Base-by-base conservation (phyloP, 1,140 invertebrate species). In the Papilio aristodemus region DNA sequence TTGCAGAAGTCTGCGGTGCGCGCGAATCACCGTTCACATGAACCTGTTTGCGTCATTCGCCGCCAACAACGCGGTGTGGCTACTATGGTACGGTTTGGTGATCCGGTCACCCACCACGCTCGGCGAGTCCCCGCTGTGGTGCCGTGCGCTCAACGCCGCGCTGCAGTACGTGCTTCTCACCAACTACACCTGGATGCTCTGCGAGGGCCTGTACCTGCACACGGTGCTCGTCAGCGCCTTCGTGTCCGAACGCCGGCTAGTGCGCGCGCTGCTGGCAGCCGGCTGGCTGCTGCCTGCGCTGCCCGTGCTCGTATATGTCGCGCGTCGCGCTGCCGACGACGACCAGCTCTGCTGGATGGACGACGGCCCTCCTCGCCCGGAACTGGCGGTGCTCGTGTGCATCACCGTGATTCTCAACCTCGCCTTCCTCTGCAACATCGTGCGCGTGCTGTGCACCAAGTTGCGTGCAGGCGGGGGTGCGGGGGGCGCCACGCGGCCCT, bases 161-260 rank as follows among this genome's bases (percentile, higher is more conserved):
- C 94, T 98, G 10, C 96, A 98, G 80, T 98, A 97, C 87, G 97
- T 97, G 74, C 93, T 98, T 58, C 92, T 98, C 36, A 97, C 96
- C 68, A 99, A 97, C 92, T 99, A 99, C 90, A 96, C 97, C 69
- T 99, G 98, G 98, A 98, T 97, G 96, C 93, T 98, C 68, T 97
- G 96, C 86, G 97, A 98, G 90, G 97, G 98, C 0, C 93, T 99
- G 58, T 99, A 99, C 89, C 93, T 99, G 43, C 97, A 98, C 86
- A 98, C 97, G 0, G 93, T 99, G 50, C 94, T 99, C 0, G 97
- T 98, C 0, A 95, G 95, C 58, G 96, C 97, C 1, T 99, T 99
- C 89, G 96, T 97, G 17, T 96, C 95, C 5, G 97, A 98, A 86
- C 95, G 96, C 66, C 94, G 94, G 70, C 93, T 99, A 19, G 92